Conservation (phyloP, 2,113 vertebrate genomes). For the Eonycteris spelaea region DNA sequence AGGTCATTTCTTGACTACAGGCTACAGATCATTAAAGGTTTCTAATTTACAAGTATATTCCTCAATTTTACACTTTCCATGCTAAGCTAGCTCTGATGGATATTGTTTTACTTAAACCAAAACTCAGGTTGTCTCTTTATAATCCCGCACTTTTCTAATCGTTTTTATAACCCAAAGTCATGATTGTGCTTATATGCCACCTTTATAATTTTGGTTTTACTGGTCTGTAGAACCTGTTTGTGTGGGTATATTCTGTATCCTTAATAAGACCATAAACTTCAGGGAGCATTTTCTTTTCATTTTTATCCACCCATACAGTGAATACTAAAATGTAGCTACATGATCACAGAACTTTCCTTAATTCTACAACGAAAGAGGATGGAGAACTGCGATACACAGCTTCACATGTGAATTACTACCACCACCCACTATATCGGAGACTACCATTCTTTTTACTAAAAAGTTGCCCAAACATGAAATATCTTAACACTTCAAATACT, state of each 20-base stretch:
- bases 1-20: not conserved
- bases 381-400: not conserved
- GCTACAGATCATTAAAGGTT: not conserved
- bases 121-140: not conserved
- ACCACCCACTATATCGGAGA: not conserved
- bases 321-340: not conserved
- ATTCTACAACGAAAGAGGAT: not conserved
- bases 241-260: not conserved
- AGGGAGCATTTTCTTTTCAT: not conserved
- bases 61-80: constrained; percentile 29
- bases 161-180: not conserved
- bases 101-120: constrained; percentile 13
- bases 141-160: not conserved
- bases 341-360: not conserved
- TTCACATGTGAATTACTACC: not conserved
- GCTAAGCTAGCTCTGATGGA: not conserved
- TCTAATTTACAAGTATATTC: constrained; percentile 19
- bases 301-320: not conserved
- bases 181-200: not conserved
- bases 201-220: not conserved
- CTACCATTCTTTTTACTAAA: not conserved
- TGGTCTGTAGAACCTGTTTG: not conserved
- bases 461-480: not conserved
- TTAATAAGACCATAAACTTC: not conserved
- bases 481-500: not conserved